phyloP scores from a whole-genome alignment of 2,113 vertebrate species.

The Sinocyclocheilus grahami region DNA sequence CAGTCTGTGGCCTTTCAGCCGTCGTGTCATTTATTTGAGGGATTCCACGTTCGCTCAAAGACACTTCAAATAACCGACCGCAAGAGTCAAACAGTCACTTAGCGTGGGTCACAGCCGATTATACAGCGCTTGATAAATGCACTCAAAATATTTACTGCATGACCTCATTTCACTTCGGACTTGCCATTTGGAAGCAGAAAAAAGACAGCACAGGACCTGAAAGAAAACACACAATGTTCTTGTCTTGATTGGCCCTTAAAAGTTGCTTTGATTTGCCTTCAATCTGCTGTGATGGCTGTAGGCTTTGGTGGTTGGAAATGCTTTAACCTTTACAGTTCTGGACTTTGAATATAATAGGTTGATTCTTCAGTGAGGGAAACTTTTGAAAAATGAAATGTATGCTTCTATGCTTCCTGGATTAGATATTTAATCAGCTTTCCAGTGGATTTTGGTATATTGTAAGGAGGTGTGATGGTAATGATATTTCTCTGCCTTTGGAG shows the following conservation, averaged over 20 bases:
- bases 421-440: not conserved
- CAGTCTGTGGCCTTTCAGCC: not conserved
- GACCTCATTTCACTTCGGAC: constrained; percentile 33
- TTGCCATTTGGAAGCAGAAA: constrained; percentile 30
- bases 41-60: constrained; percentile 45
- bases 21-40: constrained; percentile 39
- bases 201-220: constrained; percentile 26
- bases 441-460: not conserved
- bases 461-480: not conserved
- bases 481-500: not conserved
- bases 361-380: not conserved
- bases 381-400: not conserved
- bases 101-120: constrained; percentile 9
- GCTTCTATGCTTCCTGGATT: not conserved
- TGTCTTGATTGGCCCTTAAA: not conserved
- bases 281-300: not conserved
- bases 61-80: constrained; percentile 23
- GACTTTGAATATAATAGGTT: not conserved
- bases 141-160: constrained; percentile 28
- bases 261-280: not conserved
- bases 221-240: constrained; percentile 17
- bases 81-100: constrained; percentile 30
- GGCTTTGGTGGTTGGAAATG: not conserved
- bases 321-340: not conserved
- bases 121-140: constrained; percentile 25